Conservation (phyloP, 1,140 invertebrate genomes). For the Temnothorax nylanderi region DNA sequence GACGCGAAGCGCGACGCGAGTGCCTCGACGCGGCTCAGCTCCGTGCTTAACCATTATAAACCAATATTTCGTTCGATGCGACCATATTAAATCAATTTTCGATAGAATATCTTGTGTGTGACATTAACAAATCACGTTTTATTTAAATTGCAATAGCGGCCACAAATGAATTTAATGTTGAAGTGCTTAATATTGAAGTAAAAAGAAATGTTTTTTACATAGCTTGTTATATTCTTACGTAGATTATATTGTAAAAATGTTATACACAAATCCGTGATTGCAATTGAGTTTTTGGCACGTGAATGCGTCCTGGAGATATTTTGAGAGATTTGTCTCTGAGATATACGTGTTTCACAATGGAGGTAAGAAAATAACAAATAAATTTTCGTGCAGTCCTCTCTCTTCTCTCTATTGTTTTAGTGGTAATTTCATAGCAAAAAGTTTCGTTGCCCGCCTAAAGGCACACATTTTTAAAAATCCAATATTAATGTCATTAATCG, state of each 20-base stretch:
- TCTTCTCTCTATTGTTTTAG: neutral
- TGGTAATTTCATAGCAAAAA: neutral
- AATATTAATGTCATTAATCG: neutral
- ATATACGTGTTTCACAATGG: conserved; percentile 53
- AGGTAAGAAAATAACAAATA: conserved; percentile 57
- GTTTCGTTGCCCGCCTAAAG: neutral
- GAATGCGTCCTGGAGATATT: neutral
- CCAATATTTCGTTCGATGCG: neutral
- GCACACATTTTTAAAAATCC: neutral
- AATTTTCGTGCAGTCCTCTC: neutral
- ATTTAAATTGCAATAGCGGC: neutral
- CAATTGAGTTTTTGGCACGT: neutral
- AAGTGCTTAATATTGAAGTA: neutral
- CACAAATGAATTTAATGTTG: neutral
- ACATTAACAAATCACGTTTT: neutral
- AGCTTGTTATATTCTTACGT: neutral
- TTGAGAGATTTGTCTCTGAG: neutral
- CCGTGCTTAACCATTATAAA: neutral
- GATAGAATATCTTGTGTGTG: neutral
- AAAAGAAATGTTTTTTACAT: neutral
- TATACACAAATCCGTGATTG: neutral
- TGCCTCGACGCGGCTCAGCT: conserved; percentile 11
- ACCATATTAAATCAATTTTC: neutral
- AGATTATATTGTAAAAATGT: conserved; percentile 3
- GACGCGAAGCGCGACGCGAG: conserved; percentile 62